These are phyloP conservation scores for Tetragonula clypearis DNA, from an alignment of 1,140 invertebrate genomes.

Conservation along the genomic window DNA sequence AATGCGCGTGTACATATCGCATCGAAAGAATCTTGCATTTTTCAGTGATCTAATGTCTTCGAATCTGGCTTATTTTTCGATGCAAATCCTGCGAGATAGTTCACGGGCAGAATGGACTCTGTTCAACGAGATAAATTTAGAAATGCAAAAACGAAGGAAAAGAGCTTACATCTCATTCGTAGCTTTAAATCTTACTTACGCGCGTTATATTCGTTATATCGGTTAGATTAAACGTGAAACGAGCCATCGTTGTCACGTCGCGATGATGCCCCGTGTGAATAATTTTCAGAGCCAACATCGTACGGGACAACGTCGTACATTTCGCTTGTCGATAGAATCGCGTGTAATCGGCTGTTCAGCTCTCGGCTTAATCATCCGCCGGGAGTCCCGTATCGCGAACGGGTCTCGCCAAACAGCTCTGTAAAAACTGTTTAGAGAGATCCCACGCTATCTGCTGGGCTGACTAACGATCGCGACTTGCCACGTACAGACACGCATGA, in stretches of 20 bases:
- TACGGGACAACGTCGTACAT: background rate
- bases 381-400: slow-evolving; percentile 28
- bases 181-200: too few species aligned
- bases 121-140: too few species aligned
- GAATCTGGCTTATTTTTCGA: too few species aligned
- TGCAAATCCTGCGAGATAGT: too few species aligned
- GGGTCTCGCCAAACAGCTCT: slow-evolving; percentile 36
- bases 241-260: background rate
- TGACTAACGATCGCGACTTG: slow-evolving; percentile 14
- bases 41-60: too few species aligned
- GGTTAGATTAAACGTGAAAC: background rate
- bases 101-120: too few species aligned
- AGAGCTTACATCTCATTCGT: too few species aligned
- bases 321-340: too few species aligned
- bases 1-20: too few species aligned
- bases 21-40: too few species aligned
- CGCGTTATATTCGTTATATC: background rate
- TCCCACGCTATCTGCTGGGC: slow-evolving; percentile 45
- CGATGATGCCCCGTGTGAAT: background rate
- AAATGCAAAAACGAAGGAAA: too few species aligned
- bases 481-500: background rate
- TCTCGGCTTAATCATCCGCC: slow-evolving; percentile 14
- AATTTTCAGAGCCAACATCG: background rate
- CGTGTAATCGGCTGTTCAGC: background rate
- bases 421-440: slow-evolving; percentile 43